Evolutionary conservation across 1,140 invertebrate genomes (phyloP).

Genomic region (Holotrichia oblita): DNA sequence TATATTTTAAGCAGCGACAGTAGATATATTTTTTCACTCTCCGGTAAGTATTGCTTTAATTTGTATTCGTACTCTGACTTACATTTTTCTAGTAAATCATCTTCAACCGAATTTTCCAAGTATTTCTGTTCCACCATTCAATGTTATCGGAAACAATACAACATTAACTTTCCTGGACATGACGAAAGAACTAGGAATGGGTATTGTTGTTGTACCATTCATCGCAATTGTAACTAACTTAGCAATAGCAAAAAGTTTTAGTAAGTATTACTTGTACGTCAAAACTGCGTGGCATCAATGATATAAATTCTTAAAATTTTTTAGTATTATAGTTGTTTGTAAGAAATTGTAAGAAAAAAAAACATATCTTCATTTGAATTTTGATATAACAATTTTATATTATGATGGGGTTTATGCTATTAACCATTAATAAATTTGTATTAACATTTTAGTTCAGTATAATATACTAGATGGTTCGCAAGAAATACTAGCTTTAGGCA

Average conservation of each 20-base stretch:
- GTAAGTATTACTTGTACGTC: slow-evolving; percentile 62
- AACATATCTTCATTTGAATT: no score
- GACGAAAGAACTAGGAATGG: slow-evolving; percentile 71
- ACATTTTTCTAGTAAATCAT: slow-evolving; percentile 38
- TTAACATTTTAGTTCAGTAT: slow-evolving; percentile 60
- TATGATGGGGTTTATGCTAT: background rate
- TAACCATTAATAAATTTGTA: background rate
- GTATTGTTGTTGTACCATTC: slow-evolving; percentile 78
- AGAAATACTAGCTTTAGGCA: slow-evolving; percentile 73
- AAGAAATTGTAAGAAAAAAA: no score
- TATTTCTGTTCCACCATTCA: slow-evolving; percentile 63
- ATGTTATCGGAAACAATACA: slow-evolving; percentile 60
- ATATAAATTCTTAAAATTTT: no score
- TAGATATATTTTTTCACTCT: slow-evolving; percentile 50
- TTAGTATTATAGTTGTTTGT: no score
- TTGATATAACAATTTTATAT: no score
- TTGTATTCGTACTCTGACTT: background rate
- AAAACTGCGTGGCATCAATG: no score
- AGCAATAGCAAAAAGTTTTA: slow-evolving; percentile 88
- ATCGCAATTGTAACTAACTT: slow-evolving; percentile 86
- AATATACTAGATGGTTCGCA: slow-evolving; percentile 70
- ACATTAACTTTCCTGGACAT: slow-evolving; percentile 73
- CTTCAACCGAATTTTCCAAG: slow-evolving; percentile 66
- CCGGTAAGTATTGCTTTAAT: slow-evolving; percentile 46
- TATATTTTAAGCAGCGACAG: slow-evolving; percentile 61